phyloP scores from a whole-genome alignment of 2,797 vertebrate genomes.

The Melanogrammus aeglefinus region DNA sequence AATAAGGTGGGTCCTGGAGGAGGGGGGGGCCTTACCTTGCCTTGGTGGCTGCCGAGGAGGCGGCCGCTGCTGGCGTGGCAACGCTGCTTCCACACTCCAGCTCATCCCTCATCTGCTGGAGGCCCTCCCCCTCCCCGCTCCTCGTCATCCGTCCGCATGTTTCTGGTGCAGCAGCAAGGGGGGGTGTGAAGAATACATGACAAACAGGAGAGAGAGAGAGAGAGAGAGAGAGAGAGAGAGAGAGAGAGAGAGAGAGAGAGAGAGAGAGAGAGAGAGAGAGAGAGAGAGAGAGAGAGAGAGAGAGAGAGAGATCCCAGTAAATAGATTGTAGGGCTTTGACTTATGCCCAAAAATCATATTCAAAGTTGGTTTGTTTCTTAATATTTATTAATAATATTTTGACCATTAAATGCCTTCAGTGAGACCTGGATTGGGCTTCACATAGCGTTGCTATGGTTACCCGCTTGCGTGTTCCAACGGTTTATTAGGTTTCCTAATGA shows the following conservation, averaged over 20 bases:
- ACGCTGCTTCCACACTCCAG: constrained; percentile 89
- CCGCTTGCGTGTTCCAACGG: too few relatives aligned
- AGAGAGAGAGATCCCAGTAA: neutral
- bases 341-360: too few relatives aligned
- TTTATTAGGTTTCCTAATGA: too few relatives aligned
- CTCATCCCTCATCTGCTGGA: constrained; percentile 78
- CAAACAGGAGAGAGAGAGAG: neutral
- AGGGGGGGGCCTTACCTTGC: constrained; percentile 81
- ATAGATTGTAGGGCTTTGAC: too few relatives aligned
- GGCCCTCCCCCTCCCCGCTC: constrained; percentile 80
- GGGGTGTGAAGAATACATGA: neutral
- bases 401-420: too few relatives aligned
- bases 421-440: too few relatives aligned
- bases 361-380: too few relatives aligned
- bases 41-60: constrained; percentile 93
- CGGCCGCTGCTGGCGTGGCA: constrained; percentile 89
- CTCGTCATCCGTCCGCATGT: constrained; percentile 77
- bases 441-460: too few relatives aligned
- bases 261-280: neutral
- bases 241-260: neutral
- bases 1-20: neutral
- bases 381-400: too few relatives aligned
- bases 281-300: neutral
- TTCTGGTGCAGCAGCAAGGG: constrained; percentile 29
- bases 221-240: neutral